Evolutionary conservation across 2,797 vertebrate genomes (phyloP).

Genomic region (Momotus momota): DNA sequence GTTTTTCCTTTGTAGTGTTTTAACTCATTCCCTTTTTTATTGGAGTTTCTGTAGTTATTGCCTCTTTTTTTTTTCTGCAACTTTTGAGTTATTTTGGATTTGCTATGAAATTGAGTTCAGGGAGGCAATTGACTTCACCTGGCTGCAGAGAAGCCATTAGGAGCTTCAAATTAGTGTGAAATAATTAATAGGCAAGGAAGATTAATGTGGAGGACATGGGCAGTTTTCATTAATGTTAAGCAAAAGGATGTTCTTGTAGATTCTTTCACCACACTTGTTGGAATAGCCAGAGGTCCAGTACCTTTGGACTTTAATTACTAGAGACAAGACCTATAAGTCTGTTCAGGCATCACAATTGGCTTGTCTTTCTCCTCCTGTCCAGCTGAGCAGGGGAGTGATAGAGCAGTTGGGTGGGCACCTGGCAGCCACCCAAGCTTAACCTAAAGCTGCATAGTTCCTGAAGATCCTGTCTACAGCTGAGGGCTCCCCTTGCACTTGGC

Average conservation of each 20-base stretch:
- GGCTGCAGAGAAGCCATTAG: slow-evolving; percentile 56
- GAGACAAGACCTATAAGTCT: not conserved
- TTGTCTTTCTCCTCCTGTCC: not conserved
- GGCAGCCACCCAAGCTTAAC: not conserved
- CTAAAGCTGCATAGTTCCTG: not conserved
- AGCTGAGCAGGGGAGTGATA: not conserved
- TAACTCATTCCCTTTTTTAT: not conserved
- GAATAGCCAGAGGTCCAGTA: too few relatives aligned
- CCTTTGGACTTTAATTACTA: not conserved
- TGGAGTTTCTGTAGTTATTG: not conserved
- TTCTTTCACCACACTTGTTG: not conserved
- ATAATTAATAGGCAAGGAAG: slow-evolving; percentile 48
- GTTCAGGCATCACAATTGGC: not conserved
- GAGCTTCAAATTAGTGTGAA: slow-evolving; percentile 57
- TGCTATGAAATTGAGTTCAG: slow-evolving; percentile 4
- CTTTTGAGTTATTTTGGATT: not conserved
- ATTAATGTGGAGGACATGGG: not conserved
- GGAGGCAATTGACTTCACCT: slow-evolving; percentile 45
- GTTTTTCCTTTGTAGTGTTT: not conserved
- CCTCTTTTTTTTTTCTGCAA: not conserved
- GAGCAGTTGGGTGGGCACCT: not conserved
- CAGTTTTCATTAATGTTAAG: slow-evolving; percentile 28
- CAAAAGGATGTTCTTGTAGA: not conserved
- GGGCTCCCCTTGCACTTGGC: not conserved
- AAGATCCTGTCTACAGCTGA: not conserved